Percentiles rank a stretch among this genome's conserved stretches.
Evolutionary conservation across 2,888 invertebrate genomes (phyloP).

Genomic region (Drosophila formosana): DNA sequence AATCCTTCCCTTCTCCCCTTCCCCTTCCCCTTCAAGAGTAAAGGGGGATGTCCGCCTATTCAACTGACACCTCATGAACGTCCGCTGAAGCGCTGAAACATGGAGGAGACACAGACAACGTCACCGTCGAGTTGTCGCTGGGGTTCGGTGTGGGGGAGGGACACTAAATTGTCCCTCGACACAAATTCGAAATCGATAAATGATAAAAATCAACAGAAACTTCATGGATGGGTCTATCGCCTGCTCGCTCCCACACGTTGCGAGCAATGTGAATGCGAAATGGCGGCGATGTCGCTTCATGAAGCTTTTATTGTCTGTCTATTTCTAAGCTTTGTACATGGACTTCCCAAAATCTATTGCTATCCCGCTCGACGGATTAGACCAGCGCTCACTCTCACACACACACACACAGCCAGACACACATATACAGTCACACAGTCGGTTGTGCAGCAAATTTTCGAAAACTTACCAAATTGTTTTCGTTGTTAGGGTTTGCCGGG

Average conservation of each 20-base stretch:
- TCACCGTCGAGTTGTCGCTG: conserved; percentile 9
- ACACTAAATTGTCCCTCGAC: conserved; percentile 80
- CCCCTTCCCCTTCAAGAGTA: conserved; percentile 8
- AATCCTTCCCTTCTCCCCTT: neutral
- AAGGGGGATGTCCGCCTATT: conserved; percentile 25
- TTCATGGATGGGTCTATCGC: conserved; percentile 72
- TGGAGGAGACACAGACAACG: conserved; percentile 14
- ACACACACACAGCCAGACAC: conserved; percentile 23
- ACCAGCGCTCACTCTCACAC: conserved; percentile 41
- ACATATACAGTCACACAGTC: conserved; percentile 25
- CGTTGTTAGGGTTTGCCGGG: conserved; percentile 79
- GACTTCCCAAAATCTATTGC: conserved; percentile 70
- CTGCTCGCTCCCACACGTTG: conserved; percentile 53
- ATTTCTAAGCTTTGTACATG: conserved; percentile 81
- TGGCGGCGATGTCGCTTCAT: conserved; percentile 76
- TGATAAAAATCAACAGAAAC: conserved; percentile 84
- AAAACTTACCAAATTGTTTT: conserved; percentile 82
- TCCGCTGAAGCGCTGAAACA: conserved; percentile 44
- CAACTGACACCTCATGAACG: conserved; percentile 78
- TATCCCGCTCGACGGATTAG: conserved; percentile 72
- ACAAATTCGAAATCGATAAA: conserved; percentile 84
- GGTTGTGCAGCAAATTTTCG: conserved; percentile 76
- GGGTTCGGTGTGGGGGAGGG: conserved; percentile 20
- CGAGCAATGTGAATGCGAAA: conserved; percentile 21
- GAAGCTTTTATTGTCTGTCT: conserved; percentile 83